Evolutionary conservation across 2,888 invertebrate genomes (phyloP).

Genomic region (Villa cingulata): DNA sequence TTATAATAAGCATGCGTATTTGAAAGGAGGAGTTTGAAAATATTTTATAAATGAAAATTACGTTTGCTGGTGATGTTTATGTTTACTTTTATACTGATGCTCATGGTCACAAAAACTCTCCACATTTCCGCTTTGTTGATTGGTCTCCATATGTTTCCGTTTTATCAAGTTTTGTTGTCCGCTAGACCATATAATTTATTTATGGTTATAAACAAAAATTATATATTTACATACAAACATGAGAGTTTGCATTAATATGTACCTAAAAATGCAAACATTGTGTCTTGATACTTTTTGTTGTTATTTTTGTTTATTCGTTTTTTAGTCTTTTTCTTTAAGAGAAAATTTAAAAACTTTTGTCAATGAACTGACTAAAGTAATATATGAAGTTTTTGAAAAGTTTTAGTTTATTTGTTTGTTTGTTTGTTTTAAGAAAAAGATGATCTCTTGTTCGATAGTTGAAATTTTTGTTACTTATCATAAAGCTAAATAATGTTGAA

Average conservation of each 20-base stretch:
- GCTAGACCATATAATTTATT: neutral
- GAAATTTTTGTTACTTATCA: too few species aligned
- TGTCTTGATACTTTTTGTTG: neutral
- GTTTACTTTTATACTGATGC: neutral
- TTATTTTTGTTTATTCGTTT: too few species aligned
- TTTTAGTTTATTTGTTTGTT: too few species aligned
- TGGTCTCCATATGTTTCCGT: conserved; percentile 1
- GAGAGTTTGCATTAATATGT: neutral
- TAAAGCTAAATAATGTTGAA: neutral
- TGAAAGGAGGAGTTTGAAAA: conserved; percentile 6
- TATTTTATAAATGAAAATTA: too few species aligned
- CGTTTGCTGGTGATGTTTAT: conserved; percentile 1
- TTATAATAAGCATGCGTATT: conserved; percentile 1
- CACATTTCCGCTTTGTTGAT: conserved; percentile 9
- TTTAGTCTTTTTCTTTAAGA: too few species aligned
- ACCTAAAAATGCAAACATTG: neutral
- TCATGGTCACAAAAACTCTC: conserved; percentile 3
- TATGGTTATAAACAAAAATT: neutral
- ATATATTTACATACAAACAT: too few species aligned
- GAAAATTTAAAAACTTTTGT: neutral
- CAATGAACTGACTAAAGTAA: too few species aligned
- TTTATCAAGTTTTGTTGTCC: conserved; percentile 4
- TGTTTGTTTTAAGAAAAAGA: too few species aligned
- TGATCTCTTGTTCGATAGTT: too few species aligned
- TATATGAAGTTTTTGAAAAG: too few species aligned